Base-by-base conservation (phyloP, 2,113 vertebrate species). In the Cinclus cinclus region DNA sequence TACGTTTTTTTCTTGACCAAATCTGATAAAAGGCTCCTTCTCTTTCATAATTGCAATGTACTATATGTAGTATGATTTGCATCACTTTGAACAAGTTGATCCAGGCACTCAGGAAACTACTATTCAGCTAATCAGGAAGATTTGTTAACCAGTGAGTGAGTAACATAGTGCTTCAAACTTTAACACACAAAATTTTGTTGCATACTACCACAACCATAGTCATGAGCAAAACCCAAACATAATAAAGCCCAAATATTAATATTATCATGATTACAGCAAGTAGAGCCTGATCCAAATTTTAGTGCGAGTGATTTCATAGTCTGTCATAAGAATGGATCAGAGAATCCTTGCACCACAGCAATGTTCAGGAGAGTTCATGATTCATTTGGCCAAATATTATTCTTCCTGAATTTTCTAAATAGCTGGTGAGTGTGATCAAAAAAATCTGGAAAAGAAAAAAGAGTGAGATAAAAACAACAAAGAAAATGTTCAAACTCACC, bases 381-480 rank as follows among this genome's bases (percentile, higher is more conserved):
- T 60, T 60, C 67, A 70, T 83, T 78, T 37, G 68, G 73, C 33
- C 78, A 79, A 85, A 97, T 65, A 74, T 21, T 90, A 65, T 73
- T 95, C 31, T 59, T 94, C 59, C 65, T 96, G 55, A 71, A 65
- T 35, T 56, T 67, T 90, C 37, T 90, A 68, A 92, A 71, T 24
- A 96, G 77, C 65, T 7, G 30, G 31, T 53, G 7, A 59, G 52
- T 10, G 39, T 27, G 10, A 97, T 47, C 64, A 97, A 92, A 70
- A 97, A 89, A 79, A 94, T 27, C 93, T 95, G 53, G 39, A 87
- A 95, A 95, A 94, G 37, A 55, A 60, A 56, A 56, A 89, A 69
- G 6, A 2, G 1, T 24, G 13, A 53, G 22, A 80, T 69, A 73
- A 80, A 80, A 87, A 67, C 7, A 56, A 23, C 11, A 64, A 35